Evolutionary conservation across 2,888 invertebrate genomes (phyloP).

Genomic region (Drosophila buzzatii): DNA sequence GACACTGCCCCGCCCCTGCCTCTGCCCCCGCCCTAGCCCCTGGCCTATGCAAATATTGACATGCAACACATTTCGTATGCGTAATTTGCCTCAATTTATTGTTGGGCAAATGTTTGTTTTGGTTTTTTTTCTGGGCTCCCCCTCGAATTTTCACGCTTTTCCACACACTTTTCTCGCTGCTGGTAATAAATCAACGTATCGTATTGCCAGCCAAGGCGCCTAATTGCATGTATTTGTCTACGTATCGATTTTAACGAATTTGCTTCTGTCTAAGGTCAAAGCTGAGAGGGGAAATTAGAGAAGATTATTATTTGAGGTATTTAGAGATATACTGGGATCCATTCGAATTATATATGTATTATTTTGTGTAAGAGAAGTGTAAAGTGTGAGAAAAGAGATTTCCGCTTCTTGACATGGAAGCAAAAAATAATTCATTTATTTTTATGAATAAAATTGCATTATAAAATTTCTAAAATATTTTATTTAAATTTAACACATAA

Average conservation of each 20-base stretch:
- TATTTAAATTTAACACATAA: too few species aligned
- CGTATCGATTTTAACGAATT: constrained; percentile 36
- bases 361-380: not conserved
- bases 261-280: not conserved
- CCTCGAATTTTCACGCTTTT: not conserved
- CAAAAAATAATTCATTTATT: too few species aligned
- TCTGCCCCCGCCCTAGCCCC: not conserved
- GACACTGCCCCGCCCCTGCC: not conserved
- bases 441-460: too few species aligned
- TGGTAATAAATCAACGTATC: constrained; percentile 52
- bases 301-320: not conserved
- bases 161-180: constrained; percentile 4
- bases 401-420: too few species aligned
- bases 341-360: not conserved
- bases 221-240: constrained; percentile 47
- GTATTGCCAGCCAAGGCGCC: constrained; percentile 44
- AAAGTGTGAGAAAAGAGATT: too few species aligned
- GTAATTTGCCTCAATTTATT: constrained; percentile 72
- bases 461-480: too few species aligned
- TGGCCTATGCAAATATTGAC: constrained; percentile 73
- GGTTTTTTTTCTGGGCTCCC: constrained; percentile 11
- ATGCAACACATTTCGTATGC: constrained; percentile 58
- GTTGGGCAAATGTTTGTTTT: constrained; percentile 52
- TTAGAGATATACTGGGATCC: not conserved
- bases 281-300: not conserved